These are phyloP conservation scores for Euglossa dilemma DNA, from an alignment of 1,140 invertebrate species.

Conservation along the genomic window DNA sequence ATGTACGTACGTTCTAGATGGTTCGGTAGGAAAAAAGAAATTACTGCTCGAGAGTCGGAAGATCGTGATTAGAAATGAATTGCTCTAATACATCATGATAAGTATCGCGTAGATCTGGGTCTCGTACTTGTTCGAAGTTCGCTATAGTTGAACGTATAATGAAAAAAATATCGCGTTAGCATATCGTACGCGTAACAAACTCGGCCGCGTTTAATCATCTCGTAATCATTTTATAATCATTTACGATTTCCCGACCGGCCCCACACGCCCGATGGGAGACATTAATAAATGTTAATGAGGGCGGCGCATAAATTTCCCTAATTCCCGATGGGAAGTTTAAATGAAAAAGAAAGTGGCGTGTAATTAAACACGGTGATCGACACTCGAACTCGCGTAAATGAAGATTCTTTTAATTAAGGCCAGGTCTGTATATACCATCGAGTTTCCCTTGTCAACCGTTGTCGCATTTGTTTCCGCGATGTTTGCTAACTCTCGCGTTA, in stretches of 20 bases:
- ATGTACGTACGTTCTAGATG: no score
- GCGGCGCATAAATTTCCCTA: constrained; percentile 46
- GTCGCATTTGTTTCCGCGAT: constrained; percentile 21
- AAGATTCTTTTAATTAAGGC: constrained; percentile 68
- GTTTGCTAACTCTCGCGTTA: constrained; percentile 4
- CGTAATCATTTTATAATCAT: constrained; percentile 11
- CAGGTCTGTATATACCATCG: constrained; percentile 36
- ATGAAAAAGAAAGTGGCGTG: constrained; percentile 62
- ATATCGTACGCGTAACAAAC: constrained; percentile 52
- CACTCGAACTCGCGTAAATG: constrained; percentile 56
- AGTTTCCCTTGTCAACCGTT: constrained; percentile 36
- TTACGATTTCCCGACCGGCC: background rate
- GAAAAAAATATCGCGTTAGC: constrained; percentile 31
- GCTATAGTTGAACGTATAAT: constrained; percentile 1
- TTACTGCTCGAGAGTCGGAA: background rate
- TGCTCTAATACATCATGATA: constrained; percentile 47
- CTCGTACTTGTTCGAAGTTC: constrained; percentile 19
- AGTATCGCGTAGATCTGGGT: constrained; percentile 35
- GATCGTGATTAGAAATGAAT: constrained; percentile 49
- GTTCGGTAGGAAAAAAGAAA: background rate
- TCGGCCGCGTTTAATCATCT: constrained; percentile 44
- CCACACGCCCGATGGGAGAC: background rate
- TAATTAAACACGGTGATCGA: constrained; percentile 68
- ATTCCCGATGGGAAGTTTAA: constrained; percentile 64
- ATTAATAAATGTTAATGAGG: constrained; percentile 67